Evolutionary conservation across 2,113 vertebrate genomes (phyloP), one percentile per base, ranked within the genome.

Genomic region (Bucco capensis): DNA sequence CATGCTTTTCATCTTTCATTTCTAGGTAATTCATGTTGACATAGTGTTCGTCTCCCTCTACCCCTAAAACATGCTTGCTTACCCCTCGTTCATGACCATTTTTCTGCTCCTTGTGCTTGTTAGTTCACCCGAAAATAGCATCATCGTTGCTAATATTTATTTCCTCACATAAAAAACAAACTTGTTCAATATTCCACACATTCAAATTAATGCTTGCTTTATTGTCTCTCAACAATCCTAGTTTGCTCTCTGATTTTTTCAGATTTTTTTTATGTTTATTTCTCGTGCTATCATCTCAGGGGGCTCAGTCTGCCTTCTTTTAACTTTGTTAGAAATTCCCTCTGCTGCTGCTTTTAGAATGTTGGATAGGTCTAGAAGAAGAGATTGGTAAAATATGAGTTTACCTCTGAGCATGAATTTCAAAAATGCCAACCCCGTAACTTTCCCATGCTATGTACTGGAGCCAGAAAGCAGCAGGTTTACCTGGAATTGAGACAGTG

Each of bases 1-100:
- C 91, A 95, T 54, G 19, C 66, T 76, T 83, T 93, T 91, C 38
- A 56, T 88, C 75, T 89, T 89, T 85, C 74, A 87, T 91, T 67
- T 83, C 89, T 76, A 76, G 42, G 62, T 94, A 95, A 80, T 31
- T 93, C 84, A 49, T 70, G 31, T 61, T 82, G 53, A 76, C 51
- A 57, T 12, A 76, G 38, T 7, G 5, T 66, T 87, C 35, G 49
- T 84, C 38, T 85, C 30, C 22, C 37, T 76, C 38, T 71, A 5
- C 67, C 54, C 66, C 46, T 65, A 73, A 86, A 67, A 69, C 64
- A 54, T 15, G 19, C 64, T 79, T 94, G 28, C 81, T 90, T 83
- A 40, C 14, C 8, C 47, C 30, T 66, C 6, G 7, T 58, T 92
- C 71, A n/a, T 7, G 5, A 77, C n/a, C 50, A 35, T 10, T 84